Conservation (phyloP, 2,888 invertebrate species). For the Entomobrya multifasciata region DNA sequence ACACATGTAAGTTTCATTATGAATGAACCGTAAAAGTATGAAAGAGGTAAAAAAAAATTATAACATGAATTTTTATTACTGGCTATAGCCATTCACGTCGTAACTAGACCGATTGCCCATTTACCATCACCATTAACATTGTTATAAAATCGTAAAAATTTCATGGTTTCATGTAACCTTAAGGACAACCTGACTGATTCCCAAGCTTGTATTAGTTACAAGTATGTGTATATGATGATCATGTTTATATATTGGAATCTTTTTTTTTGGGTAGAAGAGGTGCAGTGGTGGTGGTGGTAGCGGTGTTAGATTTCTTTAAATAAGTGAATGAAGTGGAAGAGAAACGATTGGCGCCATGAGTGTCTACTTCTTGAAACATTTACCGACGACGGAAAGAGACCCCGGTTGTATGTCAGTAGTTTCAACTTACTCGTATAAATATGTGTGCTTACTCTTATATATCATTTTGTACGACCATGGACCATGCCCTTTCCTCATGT, state of each 20-base stretch:
- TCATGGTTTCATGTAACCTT: background rate
- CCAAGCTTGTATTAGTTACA: background rate
- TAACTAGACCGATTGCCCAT: too few species aligned
- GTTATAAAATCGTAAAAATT: too few species aligned
- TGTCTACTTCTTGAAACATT: constrained; percentile 49
- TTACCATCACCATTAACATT: too few species aligned
- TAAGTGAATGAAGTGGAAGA: constrained; percentile 60
- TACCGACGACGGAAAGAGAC: constrained; percentile 23
- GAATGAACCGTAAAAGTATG: too few species aligned
- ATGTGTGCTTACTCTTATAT: background rate
- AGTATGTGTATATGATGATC: background rate
- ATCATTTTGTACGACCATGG: constrained; percentile 41
- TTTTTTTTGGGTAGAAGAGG: background rate
- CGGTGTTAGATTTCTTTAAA: constrained; percentile 70
- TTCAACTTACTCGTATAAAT: constrained; percentile 55
- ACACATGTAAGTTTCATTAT: too few species aligned
- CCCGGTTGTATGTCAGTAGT: constrained; percentile 41
- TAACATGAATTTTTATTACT: too few species aligned
- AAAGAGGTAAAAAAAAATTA: too few species aligned
- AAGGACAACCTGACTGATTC: background rate
- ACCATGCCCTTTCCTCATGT: constrained; percentile 56
- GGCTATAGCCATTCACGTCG: too few species aligned
- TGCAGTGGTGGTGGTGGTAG: constrained; percentile 21
- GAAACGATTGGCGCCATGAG: constrained; percentile 70
- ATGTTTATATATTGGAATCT: constrained; percentile 24